phyloP scores from a whole-genome alignment of 2,888 invertebrate species.

The Platycheirus rosarum region DNA sequence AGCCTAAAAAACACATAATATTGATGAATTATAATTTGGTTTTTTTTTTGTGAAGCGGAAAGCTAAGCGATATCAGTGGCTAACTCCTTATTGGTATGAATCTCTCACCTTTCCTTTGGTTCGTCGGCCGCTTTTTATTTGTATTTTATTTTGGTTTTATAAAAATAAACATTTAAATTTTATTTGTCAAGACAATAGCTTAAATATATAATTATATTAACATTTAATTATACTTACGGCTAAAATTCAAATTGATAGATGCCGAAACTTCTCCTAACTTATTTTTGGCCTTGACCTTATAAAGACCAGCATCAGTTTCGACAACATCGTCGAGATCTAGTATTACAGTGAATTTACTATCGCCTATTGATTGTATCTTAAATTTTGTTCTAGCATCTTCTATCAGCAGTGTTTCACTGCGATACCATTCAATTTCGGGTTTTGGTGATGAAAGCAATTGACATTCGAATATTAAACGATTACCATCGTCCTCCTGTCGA shows the following conservation, averaged over 20 bases:
- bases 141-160: constrained; percentile 33
- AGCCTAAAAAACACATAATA: no score
- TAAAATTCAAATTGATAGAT: constrained; percentile 98
- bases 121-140: constrained; percentile 93
- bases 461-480: constrained; percentile 96
- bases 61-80: constrained; percentile 21
- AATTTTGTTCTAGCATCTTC: constrained; percentile 94
- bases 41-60: not conserved
- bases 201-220: no score
- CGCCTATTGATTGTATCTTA: constrained; percentile 92
- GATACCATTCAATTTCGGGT: constrained; percentile 95
- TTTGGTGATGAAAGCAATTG: constrained; percentile 93
- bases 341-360: constrained; percentile 94
- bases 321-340: constrained; percentile 97
- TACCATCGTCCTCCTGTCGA: constrained; percentile 97
- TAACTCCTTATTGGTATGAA: constrained; percentile 23
- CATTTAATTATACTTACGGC: constrained; percentile 95
- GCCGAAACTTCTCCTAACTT: constrained; percentile 98
- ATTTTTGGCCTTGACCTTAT: constrained; percentile 98
- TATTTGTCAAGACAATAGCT: not conserved
- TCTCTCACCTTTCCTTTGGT: constrained; percentile 95
- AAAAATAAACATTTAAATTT: constrained; percentile 5
- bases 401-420: constrained; percentile 92
- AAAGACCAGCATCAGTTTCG: constrained; percentile 97
- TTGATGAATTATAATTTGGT: no score